phyloP scores from a whole-genome alignment of 2,888 invertebrate genomes.

The Nemotelus pantherinus region DNA sequence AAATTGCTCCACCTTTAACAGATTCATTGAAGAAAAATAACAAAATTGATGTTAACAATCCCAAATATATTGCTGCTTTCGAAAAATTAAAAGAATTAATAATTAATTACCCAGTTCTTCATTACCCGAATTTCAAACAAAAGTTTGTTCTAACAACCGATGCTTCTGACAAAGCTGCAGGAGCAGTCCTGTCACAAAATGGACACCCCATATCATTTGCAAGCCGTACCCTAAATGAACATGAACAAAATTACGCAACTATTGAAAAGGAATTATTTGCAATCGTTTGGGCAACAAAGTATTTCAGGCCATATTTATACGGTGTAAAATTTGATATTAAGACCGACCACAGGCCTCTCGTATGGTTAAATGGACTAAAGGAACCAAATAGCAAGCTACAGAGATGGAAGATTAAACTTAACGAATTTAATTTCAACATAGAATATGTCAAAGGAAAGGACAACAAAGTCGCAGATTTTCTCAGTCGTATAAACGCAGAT shows the following conservation, averaged over 20 bases:
- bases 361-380: neutral
- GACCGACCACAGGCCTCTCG: conserved; percentile 47
- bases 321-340: conserved; percentile 42
- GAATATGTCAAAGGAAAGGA: neutral
- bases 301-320: neutral
- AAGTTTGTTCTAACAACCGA: too few relatives aligned
- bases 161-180: too few relatives aligned
- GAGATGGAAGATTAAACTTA: conserved; percentile 5
- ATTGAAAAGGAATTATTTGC: conserved; percentile 1
- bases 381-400: conserved; percentile 26
- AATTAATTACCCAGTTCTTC: too few relatives aligned
- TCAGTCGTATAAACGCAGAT: neutral
- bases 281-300: conserved; percentile 49
- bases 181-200: too few relatives aligned
- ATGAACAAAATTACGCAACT: too few relatives aligned
- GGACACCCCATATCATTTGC: too few relatives aligned
- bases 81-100: too few relatives aligned
- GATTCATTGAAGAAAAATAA: neutral
- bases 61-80: too few relatives aligned
- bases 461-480: conserved; percentile 27
- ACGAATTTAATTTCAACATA: neutral
- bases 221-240: too few relatives aligned
- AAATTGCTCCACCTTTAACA: neutral
- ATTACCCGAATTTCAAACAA: neutral
- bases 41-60: too few relatives aligned